Evolutionary conservation across 2,888 invertebrate genomes (phyloP).

Genomic region (Seladonia tumulorum): DNA sequence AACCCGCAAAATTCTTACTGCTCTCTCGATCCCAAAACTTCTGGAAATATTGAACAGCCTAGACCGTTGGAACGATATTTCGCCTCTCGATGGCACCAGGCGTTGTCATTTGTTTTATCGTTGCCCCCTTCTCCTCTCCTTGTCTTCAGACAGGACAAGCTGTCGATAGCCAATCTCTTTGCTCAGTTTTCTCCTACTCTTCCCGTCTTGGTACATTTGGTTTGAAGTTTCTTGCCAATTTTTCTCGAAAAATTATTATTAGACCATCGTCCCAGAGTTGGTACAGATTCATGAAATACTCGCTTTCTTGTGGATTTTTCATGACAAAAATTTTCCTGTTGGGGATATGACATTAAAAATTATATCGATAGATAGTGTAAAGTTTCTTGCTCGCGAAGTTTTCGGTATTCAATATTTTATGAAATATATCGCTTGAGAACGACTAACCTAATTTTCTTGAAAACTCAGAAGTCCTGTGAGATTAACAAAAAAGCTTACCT

Average conservation of each 20-base stretch:
- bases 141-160: conserved; percentile 46
- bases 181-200: neutral
- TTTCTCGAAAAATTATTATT: conserved; percentile 21
- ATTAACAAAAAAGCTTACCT: neutral
- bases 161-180: conserved; percentile 49
- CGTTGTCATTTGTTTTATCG: conserved; percentile 53
- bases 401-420: neutral
- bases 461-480: neutral
- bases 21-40: conserved; percentile 25
- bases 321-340: neutral
- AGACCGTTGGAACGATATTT: conserved; percentile 53
- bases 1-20: conserved; percentile 38
- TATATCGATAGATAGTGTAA: neutral
- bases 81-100: conserved; percentile 23
- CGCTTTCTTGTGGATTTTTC: neutral
- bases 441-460: neutral
- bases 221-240: conserved; percentile 16
- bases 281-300: neutral
- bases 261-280: neutral
- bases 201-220: neutral
- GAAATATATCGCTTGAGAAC: neutral
- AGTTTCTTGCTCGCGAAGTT: neutral
- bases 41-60: conserved; percentile 54
- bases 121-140: neutral
- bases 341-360: neutral